Conservation (phyloP, 2,113 vertebrate species). For the Ophthalmolycus amberensis region DNA sequence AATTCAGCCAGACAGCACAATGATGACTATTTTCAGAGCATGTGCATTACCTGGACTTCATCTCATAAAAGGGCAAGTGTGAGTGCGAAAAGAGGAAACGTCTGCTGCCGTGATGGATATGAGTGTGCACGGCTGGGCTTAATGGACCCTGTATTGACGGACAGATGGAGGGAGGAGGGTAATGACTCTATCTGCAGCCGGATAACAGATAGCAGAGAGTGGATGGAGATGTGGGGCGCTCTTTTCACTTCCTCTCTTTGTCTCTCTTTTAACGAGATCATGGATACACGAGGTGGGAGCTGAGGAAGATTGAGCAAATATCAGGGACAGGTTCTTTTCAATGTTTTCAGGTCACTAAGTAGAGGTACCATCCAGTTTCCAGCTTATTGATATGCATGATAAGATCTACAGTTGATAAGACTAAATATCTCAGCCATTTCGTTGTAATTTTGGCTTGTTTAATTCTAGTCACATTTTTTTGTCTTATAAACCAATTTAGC, state of each 20-base stretch:
- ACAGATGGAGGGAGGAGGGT: slow-evolving; percentile 75
- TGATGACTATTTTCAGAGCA: slow-evolving; percentile 71
- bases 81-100: slow-evolving; percentile 73
- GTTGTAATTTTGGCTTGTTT: background rate
- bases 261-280: slow-evolving; percentile 60
- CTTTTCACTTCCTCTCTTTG: slow-evolving; percentile 60
- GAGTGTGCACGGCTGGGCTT: slow-evolving; percentile 56
- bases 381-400: slow-evolving; percentile 43
- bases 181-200: slow-evolving; percentile 75
- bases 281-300: slow-evolving; percentile 5
- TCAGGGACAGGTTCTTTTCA: slow-evolving; percentile 16
- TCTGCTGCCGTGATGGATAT: slow-evolving; percentile 67
- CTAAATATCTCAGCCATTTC: slow-evolving; percentile 4
- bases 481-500: background rate
- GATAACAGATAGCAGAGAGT: slow-evolving; percentile 62
- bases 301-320: background rate
- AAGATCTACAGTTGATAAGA: background rate
- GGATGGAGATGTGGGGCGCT: slow-evolving; percentile 68
- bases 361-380: slow-evolving; percentile 27
- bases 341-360: slow-evolving; percentile 25
- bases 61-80: slow-evolving; percentile 75
- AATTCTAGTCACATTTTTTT: background rate
- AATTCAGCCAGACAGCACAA: slow-evolving; percentile 62
- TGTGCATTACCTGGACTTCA: slow-evolving; percentile 68
- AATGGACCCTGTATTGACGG: slow-evolving; percentile 77